Evolutionary conservation across 1,140 invertebrate species (phyloP).

Genomic region (Achroia grisella): DNA sequence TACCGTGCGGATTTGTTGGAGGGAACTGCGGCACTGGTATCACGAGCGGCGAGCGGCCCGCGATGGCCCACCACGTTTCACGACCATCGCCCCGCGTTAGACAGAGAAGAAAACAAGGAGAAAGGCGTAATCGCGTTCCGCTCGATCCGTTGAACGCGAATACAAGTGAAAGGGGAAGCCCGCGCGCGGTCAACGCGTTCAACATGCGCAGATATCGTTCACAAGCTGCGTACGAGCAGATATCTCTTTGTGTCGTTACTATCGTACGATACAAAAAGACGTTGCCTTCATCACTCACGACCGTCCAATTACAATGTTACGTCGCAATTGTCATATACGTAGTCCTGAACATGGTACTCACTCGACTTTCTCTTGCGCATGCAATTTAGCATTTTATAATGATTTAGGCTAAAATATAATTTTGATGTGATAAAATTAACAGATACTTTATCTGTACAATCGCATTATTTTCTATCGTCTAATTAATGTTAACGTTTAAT

Average conservation of each 20-base stretch:
- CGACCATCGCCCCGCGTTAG: slow-evolving; percentile 35
- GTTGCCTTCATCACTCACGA: too few relatives aligned
- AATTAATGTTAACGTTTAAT: too few relatives aligned
- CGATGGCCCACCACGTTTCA: slow-evolving; percentile 47
- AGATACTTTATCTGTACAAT: too few relatives aligned
- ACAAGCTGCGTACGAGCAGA: slow-evolving; percentile 25
- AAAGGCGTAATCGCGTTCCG: slow-evolving; percentile 57
- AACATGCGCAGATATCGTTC: slow-evolving; percentile 34
- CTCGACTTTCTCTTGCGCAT: too few relatives aligned
- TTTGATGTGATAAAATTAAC: too few relatives aligned
- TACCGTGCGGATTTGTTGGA: slow-evolving; percentile 60
- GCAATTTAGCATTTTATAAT: too few relatives aligned
- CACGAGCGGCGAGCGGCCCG: slow-evolving; percentile 35
- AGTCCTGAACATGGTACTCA: too few relatives aligned
- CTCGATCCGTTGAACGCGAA: slow-evolving; percentile 55
- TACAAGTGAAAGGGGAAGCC: slow-evolving; percentile 68
- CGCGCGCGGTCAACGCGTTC: slow-evolving; percentile 39
- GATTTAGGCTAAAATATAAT: too few relatives aligned
- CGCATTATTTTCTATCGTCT: too few relatives aligned
- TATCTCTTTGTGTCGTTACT: slow-evolving; percentile 21
- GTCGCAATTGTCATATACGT: too few relatives aligned
- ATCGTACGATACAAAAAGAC: too few relatives aligned
- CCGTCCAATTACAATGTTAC: too few relatives aligned
- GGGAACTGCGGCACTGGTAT: slow-evolving; percentile 57
- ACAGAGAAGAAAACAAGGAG: slow-evolving; percentile 60